A percentile compares a stretch with the other conserved stretches of the same genome.
phyloP scores from a whole-genome alignment of 2,113 vertebrate genomes.

The Pachypanchax playfairii region DNA sequence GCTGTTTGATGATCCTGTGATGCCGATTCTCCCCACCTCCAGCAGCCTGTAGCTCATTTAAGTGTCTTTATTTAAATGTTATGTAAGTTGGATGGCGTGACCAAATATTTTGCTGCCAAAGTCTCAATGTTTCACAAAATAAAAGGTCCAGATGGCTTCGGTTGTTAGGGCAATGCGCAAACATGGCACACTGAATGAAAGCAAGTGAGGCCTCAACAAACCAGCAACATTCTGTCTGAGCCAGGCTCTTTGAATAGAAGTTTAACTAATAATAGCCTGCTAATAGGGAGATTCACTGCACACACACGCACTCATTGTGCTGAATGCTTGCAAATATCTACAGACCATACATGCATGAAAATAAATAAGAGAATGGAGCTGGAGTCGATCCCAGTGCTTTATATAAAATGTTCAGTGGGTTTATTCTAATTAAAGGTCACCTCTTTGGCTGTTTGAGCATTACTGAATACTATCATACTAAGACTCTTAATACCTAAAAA shows the following conservation, averaged over 20 bases:
- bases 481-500: background rate
- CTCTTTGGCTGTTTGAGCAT: background rate
- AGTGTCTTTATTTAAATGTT: background rate
- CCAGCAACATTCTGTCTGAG: background rate
- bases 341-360: background rate
- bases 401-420: background rate
- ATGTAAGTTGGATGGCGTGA: slow-evolving; percentile 3
- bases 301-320: background rate
- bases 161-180: slow-evolving; percentile 25
- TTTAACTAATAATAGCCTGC: slow-evolving; percentile 2
- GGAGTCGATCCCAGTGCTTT: background rate
- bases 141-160: slow-evolving; percentile 6
- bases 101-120: slow-evolving; percentile 5
- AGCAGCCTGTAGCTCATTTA: background rate
- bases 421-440: background rate
- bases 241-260: slow-evolving; percentile 5
- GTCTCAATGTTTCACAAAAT: slow-evolving; percentile 3
- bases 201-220: background rate
- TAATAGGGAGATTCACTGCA: background rate
- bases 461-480: background rate
- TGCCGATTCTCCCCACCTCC: background rate
- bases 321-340: slow-evolving; percentile 2
- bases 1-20: background rate
- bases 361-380: background rate
- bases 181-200: slow-evolving; percentile 15